phyloP scores from a whole-genome alignment of 2,888 invertebrate genomes.

The Calliphora vomitoria region DNA sequence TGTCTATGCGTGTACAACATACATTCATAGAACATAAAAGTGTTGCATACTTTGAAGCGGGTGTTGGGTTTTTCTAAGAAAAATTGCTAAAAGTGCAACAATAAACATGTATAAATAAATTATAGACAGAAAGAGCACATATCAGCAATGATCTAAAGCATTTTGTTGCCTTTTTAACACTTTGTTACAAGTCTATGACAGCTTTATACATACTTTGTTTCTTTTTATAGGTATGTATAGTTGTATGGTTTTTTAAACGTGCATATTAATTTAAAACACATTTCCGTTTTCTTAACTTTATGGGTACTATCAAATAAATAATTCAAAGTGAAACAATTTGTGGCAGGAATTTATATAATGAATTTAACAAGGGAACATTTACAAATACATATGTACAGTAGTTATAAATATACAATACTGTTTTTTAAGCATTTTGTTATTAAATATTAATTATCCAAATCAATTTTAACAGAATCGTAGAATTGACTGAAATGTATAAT shows the following conservation, averaged over 20 bases:
- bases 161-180: conserved; percentile 45
- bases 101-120: conserved; percentile 29
- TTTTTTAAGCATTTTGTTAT: no score
- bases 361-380: neutral
- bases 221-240: neutral
- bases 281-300: conserved; percentile 39
- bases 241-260: neutral
- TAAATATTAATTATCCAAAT: no score
- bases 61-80: neutral
- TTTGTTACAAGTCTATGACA: conserved; percentile 35
- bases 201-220: conserved; percentile 38
- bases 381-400: no score
- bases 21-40: neutral
- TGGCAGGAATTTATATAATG: neutral
- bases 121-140: conserved; percentile 12
- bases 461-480: no score
- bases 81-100: conserved; percentile 30
- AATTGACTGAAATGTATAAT: no score
- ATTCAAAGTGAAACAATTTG: conserved; percentile 15
- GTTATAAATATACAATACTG: no score
- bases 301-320: neutral
- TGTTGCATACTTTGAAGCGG: conserved; percentile 48
- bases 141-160: conserved; percentile 39
- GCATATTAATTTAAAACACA: conserved; percentile 37
- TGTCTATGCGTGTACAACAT: neutral